Base-by-base conservation (phyloP, 2,113 vertebrate species). In the Poeciliopsis retropinna region DNA sequence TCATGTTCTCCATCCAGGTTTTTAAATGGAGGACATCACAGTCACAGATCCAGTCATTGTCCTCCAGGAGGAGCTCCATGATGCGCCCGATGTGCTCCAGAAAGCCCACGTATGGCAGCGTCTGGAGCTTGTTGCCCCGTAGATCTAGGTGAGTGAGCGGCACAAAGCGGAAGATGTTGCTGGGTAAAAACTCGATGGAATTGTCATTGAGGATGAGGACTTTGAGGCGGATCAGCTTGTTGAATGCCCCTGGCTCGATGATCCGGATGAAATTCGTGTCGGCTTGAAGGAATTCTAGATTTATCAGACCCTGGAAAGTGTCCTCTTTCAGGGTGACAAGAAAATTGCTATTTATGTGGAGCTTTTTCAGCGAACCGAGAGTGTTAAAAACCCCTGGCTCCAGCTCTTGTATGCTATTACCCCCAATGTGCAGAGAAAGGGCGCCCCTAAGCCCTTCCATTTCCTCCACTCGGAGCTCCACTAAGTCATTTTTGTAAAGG, bases 341-440 rank as follows among this genome's bases (percentile, higher is more conserved):
- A 79, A 96, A 99, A 93, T 99, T 99, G 90, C 98, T 97, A 94
- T 99, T 99, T 91, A 99, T 98, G 89, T 99, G 97, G 83, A 99
- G 95, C 88, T 98, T 96, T 65, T 96, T 99, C 83, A 99, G 95
- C 60, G 96, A 95, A 39, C 94, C 91, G 12, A 99, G 95, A 67
- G 95, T 91, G 83, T 95, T 95, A 81, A 99, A 99, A 87, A 97
- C 95, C 65, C 97, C 97, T 47, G 96, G 94, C 88, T 99, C 97
- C 85, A 99, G 95, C 93, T 97, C 96, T 87, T 96, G 96, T 84
- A 99, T 97, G 87, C 97, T 97, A 92, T 99, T 99, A 92, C 95
- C 96, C 81, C 97, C 97, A 10, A 99, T 96, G 89, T 99, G 97
- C 80, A 99, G 91, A 22, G 96, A 97, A 75, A 98, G 79, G 62